phyloP scores from a whole-genome alignment of 2,888 invertebrate species.

The Candidula unifasciata region DNA sequence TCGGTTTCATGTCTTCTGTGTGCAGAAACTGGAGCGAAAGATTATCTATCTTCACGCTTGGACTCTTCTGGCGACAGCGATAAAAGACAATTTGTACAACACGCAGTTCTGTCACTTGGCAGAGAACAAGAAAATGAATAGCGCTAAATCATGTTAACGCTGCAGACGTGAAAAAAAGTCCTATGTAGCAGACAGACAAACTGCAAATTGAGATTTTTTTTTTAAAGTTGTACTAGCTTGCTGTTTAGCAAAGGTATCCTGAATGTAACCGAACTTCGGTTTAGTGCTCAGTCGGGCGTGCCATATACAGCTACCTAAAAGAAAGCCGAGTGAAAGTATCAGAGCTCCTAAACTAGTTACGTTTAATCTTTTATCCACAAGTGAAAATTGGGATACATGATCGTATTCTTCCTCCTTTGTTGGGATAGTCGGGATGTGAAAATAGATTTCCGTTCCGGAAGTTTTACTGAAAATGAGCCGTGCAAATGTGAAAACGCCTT shows the following conservation, averaged over 20 bases:
- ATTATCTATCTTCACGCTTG: no score
- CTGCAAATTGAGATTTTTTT: neutral
- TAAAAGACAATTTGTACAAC: no score
- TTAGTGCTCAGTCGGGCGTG: no score
- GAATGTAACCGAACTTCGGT: no score
- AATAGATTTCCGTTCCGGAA: constrained; percentile 21
- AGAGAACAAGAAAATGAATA: neutral
- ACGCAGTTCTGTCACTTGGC: no score
- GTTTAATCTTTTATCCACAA: neutral
- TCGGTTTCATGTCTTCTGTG: no score
- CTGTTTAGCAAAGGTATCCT: no score
- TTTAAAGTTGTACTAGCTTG: neutral
- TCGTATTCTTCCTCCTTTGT: constrained; percentile 11
- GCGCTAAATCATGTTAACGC: constrained; percentile 2
- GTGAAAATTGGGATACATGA: neutral
- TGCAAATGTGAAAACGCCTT: constrained; percentile 32
- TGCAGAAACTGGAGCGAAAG: no score
- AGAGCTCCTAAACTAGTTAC: neutral
- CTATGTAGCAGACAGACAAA: neutral
- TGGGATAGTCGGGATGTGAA: neutral
- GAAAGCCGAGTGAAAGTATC: neutral
- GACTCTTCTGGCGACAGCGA: no score
- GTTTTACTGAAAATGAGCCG: neutral
- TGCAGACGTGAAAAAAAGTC: neutral
- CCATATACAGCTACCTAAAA: no score